These are phyloP conservation scores for Centruroides sculpturatus DNA, from an alignment of 1,140 invertebrate species.

Conservation along the genomic window DNA sequence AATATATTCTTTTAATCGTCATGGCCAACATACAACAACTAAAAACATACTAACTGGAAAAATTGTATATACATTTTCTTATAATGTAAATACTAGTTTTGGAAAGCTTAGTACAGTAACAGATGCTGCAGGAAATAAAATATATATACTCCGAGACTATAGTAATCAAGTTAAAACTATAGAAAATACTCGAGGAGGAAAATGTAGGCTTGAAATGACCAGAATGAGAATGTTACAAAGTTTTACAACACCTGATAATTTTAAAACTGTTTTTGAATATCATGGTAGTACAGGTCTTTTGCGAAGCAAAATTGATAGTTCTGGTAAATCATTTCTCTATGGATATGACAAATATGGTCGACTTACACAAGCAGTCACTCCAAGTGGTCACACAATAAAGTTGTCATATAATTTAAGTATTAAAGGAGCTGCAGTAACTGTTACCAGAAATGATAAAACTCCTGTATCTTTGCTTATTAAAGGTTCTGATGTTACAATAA, in stretches of 20 bases:
- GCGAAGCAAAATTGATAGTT: constrained; percentile 47
- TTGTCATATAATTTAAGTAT: constrained; percentile 33
- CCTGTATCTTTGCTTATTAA: constrained; percentile 73
- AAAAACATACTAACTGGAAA: constrained; percentile 83
- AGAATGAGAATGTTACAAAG: constrained; percentile 17
- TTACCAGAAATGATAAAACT: constrained; percentile 52
- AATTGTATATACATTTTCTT: constrained; percentile 83
- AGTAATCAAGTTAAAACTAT: constrained; percentile 59
- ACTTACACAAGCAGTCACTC: constrained; percentile 64
- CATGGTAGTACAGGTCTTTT: constrained; percentile 63
- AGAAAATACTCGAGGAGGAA: constrained; percentile 83
- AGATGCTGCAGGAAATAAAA: constrained; percentile 83
- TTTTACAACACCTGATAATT: constrained; percentile 18
- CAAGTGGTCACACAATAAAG: constrained; percentile 72
- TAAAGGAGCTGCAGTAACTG: constrained; percentile 18
- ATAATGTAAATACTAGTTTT: constrained; percentile 91
- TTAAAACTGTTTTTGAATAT: constrained; percentile 46
- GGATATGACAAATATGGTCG: constrained; percentile 75
- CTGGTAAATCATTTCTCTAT: constrained; percentile 53
- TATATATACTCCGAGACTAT: constrained; percentile 78
- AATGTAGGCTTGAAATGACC: constrained; percentile 65
- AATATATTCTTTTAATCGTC: constrained; percentile 74
- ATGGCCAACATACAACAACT: constrained; percentile 86
- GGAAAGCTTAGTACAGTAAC: constrained; percentile 84
- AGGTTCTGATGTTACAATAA: constrained; percentile 50